Base-by-base conservation (phyloP, 37 sponge, comb jelly and placozoan species). In the Petrosia ficiformis region DNA sequence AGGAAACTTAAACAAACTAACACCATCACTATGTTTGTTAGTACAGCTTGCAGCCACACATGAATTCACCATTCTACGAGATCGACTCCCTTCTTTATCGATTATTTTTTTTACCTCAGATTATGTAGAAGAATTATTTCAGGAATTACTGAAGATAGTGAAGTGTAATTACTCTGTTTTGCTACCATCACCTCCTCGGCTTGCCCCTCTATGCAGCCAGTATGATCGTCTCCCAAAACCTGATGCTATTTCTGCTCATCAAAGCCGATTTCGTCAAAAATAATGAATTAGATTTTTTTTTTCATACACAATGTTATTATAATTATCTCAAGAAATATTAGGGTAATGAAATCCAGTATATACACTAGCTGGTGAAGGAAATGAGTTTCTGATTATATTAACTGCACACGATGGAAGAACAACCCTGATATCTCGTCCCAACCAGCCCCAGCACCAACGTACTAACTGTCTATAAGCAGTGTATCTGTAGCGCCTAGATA, bases 311-410 rank as follows among this genome's bases (percentile, higher is more conserved):
- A n/a, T n/a, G n/a, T n/a, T n/a, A n/a, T n/a, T n/a, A n/a, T 40
- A 3, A 71, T 28, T 6, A 42, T 11, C 21, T 48, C 54, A 43
- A 44, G 26, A 71, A 37, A 56, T n/a, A n/a, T n/a, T 29, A 3
- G 79, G 79, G 56, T 68, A 67, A 14, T 68, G 64, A 48, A 78
- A 78, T 60, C 79, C 79, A 44, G 56, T 52, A 78, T 78, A 78
- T 35, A 3, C 68, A 37, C 26, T 48, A 4, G 61, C 22, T 4
- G 69, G 70, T 56, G 10, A 21, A 58, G 75, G 32, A 33, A 57
- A 14, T 34, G 58, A 39, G 31, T 75, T 75, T 5, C 39, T 30
- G 31, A 75, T 59, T 31, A 41, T n/a, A n/a, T n/a, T n/a, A n/a
- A n/a, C n/a, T n/a, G n/a, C n/a, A n/a, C n/a, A n/a, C n/a, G n/a